phyloP scores from a whole-genome alignment of 2,888 invertebrate genomes.

The Dendrolimus houi region DNA sequence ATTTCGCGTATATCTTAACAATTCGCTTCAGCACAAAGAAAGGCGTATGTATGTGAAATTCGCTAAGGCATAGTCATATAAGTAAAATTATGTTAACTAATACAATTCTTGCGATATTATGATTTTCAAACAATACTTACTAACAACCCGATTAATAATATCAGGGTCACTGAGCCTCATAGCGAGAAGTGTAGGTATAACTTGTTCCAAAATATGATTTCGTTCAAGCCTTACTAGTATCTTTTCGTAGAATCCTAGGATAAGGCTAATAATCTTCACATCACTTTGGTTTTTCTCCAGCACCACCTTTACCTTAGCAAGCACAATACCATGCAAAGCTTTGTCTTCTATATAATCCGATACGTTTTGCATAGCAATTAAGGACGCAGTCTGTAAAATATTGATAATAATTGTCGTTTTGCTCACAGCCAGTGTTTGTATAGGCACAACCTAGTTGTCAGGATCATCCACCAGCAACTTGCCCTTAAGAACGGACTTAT shows the following conservation, averaged over 20 bases:
- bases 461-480: too few species aligned
- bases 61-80: too few species aligned
- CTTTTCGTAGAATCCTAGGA: slow-evolving; percentile 86
- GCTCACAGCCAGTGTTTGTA: too few species aligned
- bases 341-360: slow-evolving; percentile 90
- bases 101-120: too few species aligned
- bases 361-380: slow-evolving; percentile 91
- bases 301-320: slow-evolving; percentile 88
- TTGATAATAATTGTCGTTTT: too few species aligned
- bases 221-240: slow-evolving; percentile 90
- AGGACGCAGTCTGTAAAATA: slow-evolving; percentile 85
- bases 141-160: slow-evolving; percentile 91
- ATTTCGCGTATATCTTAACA: not conserved
- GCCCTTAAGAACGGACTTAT: too few species aligned
- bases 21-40: not conserved
- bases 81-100: too few species aligned
- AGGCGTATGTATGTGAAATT: not conserved
- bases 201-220: slow-evolving; percentile 91
- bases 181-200: slow-evolving; percentile 91
- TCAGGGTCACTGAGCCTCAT: slow-evolving; percentile 92
- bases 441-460: too few species aligned
- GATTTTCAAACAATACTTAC: slow-evolving; percentile 80
- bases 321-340: slow-evolving; percentile 85
- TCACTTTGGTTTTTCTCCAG: slow-evolving; percentile 88
- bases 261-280: slow-evolving; percentile 86